Evolutionary conservation across 2,113 vertebrate species (phyloP), one percentile per base, ranked within the genome.

Genomic region (Procapra przewalskii): DNA sequence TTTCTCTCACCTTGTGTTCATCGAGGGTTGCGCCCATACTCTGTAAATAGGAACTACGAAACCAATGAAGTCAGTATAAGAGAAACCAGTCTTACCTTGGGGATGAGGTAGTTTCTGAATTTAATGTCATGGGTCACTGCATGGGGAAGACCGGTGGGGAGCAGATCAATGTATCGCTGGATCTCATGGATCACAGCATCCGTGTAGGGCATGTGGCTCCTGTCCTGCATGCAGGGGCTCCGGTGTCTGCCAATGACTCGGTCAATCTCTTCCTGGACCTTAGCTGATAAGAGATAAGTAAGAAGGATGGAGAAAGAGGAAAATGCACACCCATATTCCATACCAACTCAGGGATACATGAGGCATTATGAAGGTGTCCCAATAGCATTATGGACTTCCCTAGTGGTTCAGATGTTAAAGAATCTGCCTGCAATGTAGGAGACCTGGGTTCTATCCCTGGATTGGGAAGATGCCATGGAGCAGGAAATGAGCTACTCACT

Each of bases 191-290:
- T 2, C 31, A 98, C 75, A 29, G 75, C 36, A 15, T 77, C 75
- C 94, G 0, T 0, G 96, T 99, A 57, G 23, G 40, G 75, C 75
- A 99, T 98, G 71, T 7, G 43, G 80, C 62, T 98, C 64, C 96
- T 97, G 75, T 99, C 99, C 7, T 98, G 98, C 99, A 99, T 99
- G 59, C 75, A 93, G n/a, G 99, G 99, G 13, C 93, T 97, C 62
- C 98, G 97, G 1, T 98, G 85, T 87, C 62, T 97, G 96, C 99
- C 99, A 59, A 99, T 97, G 64, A 99, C 99, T 0, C 0, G 0
- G 40, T 99, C 98, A 43, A 99, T 99, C 98, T 99, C 99, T 96
- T 98, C 96, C 80, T 99, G 99, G 64, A 99, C 98, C 97, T 98
- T 98, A 85, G 98, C 99, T 99, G 67, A 40, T 25, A 75, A 40